Evolutionary conservation across 2,797 vertebrate genomes (phyloP), one percentile per base, ranked within the genome.

Genomic region (Leptatherina wallacei): DNA sequence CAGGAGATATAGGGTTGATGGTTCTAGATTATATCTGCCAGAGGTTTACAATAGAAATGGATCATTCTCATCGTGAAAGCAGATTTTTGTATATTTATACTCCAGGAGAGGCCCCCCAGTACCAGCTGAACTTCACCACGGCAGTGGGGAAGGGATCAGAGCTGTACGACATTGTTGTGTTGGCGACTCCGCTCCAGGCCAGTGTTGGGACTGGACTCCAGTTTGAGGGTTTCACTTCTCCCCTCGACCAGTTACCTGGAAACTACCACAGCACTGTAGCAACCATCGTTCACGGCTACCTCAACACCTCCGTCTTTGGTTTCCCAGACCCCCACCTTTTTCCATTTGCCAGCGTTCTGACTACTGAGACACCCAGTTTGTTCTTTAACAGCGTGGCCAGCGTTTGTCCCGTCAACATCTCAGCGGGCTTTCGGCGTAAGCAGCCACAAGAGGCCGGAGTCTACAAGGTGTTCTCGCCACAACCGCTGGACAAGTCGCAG

Each of bases 291-390:
- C 98, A 99, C 0, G 98, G 98, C 73, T 99, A 99, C 91, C 96
- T 99, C 83, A 99, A 99, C 92, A 97, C 97, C 36, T 96, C 97
- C 47, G 97, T 97, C 91, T 99, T 99, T 0, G 96, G 97, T 69
- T 99, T 97, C 88, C 94, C 95, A 0, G 98, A 99, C 83, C 97
- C 98, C 20, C 97, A 97, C 69, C 95, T 99, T 14, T 99, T 99
- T 85, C 98, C 98, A 0, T 98, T 97, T 0, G 93, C 97, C 71
- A 96, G 93, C 71, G 88, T 99, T 73, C 94, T 99, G 65, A 99
- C 98, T 16, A 96, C 96, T 0, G 96, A 98, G 76, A 90, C 93
- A 1, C 95, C 95, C 0, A 80, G 88, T 22, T 89, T 97, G 49
- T 98, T 98, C 90, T 99, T 99, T 92, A 96, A 95, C 30, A 95